Evolutionary conservation across 1,140 invertebrate species (phyloP), one percentile per base, ranked within the genome.

Genomic region (Neelides sp.): DNA sequence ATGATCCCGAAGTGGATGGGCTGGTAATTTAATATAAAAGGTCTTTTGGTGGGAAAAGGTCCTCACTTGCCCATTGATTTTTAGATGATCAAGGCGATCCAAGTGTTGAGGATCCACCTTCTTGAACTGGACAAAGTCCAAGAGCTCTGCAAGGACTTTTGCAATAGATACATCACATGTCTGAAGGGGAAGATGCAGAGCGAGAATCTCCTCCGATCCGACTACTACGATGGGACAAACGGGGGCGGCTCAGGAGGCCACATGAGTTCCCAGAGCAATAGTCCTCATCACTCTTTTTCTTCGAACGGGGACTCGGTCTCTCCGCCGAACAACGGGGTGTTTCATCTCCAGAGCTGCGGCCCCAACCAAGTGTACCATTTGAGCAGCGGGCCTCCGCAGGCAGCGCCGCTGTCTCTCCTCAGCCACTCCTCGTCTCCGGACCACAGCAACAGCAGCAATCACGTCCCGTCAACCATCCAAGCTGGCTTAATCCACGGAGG

Each of bases 141-240:
- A 69, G 92, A 96, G 71, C 66, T 96, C 54, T 96, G 92, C 71
- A 88, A 93, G 64, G 91, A 95, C 71, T 96, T 95, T 71, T 95
- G 91, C 72, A 88, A 88, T 63, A 76, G 90, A 37, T 96, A 96
- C 72, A 95, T 95, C 55, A 88, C 86, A 48, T 93, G 89, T 67
- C 73, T 95, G 52, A 94, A 94, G 69, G 85, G 87, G 20, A 94
- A 95, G 72, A 94, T 95, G 88, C 91, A 93, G 67, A 92, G 90
- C 68, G 91, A 95, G 65, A 87, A 88, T 68, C 69, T 89, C 30
- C 68, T 89, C 32, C 71, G 84, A 48, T 84, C 82, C 52, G 85
- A 89, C 69, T 78, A 78, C 53, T 69, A 69, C 47, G 66, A 68
- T 40, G 67, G 64, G 47, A 61, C 64, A 17, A 61, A 64, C 53